phyloP scores from a whole-genome alignment of 2,113 vertebrate genomes.

The Nothoprocta perdicaria region DNA sequence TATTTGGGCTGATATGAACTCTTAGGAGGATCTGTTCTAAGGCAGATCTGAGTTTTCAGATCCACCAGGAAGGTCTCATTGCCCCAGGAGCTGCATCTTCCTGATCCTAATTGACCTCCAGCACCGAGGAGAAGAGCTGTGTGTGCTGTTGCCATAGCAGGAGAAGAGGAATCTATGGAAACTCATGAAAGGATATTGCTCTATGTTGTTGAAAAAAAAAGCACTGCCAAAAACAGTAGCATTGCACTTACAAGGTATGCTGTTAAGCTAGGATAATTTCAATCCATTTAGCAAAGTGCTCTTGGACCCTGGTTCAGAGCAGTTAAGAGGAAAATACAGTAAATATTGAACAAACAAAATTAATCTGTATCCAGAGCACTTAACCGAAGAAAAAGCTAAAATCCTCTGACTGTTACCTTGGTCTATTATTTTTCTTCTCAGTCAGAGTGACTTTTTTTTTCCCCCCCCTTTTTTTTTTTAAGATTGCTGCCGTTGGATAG shows the following conservation, averaged over 20 bases:
- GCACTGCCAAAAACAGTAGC: neutral
- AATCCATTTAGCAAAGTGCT: constrained; percentile 72
- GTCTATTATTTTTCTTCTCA: constrained; percentile 31
- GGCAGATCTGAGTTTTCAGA: neutral
- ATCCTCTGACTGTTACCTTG: neutral
- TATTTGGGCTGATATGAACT: neutral
- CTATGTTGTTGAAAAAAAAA: constrained; percentile 12
- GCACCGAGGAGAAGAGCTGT: neutral
- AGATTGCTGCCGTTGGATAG: neutral
- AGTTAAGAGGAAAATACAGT: constrained; percentile 42
- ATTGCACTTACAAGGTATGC: constrained; percentile 14
- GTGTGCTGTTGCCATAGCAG: constrained; percentile 62
- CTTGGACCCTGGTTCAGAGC: constrained; percentile 12
- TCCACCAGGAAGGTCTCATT: accelerated
- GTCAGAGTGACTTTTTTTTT: neutral
- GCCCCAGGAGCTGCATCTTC: neutral
- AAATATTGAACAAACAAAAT: constrained; percentile 59
- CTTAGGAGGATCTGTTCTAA: accelerated
- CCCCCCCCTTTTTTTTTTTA: neutral
- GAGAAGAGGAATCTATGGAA: constrained; percentile 52
- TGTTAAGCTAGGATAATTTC: constrained; percentile 55
- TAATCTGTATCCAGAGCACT: constrained; percentile 41
- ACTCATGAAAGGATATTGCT: constrained; percentile 54
- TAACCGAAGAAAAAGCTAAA: constrained; percentile 22
- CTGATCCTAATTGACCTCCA: neutral